These are phyloP conservation scores for Neomonachus schauinslandi DNA, from an alignment of 2,113 vertebrate species.

Conservation along the genomic window DNA sequence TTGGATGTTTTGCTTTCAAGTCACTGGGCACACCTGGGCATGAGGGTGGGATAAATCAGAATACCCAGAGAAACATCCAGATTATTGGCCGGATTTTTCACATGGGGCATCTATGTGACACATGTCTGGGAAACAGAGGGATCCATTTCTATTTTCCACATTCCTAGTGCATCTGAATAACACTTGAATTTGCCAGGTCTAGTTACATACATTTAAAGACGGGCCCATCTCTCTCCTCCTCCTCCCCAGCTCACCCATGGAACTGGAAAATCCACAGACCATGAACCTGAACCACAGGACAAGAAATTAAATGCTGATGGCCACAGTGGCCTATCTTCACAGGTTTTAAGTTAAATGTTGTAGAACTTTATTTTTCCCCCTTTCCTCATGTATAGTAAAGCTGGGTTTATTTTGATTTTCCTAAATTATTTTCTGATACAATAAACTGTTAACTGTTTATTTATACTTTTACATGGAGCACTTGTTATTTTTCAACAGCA, in stretches of 20 bases:
- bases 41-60: too few species aligned
- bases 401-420: conserved; percentile 80
- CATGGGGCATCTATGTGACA: fast-evolving
- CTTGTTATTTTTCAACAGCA: conserved; percentile 68
- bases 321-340: conserved; percentile 66
- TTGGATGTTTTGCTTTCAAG: not conserved
- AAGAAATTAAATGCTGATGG: fast-evolving
- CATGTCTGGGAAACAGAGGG: not conserved
- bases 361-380: conserved; percentile 42
- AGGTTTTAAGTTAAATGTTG: conserved; percentile 72
- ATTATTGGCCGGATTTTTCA: not conserved
- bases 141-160: fast-evolving
- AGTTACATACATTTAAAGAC: not conserved
- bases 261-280: conserved; percentile 56
- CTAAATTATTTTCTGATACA: conserved; percentile 81
- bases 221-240: not conserved
- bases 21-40: fast-evolving
- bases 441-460: conserved; percentile 78
- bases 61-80: not conserved
- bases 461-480: conserved; percentile 72
- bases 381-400: conserved; percentile 65
- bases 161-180: too few species aligned
- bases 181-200: not conserved
- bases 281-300: not conserved
- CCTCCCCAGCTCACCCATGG: not conserved